Evolutionary conservation across 2,888 invertebrate genomes (phyloP).

Genomic region (Eudasyphora cyanicolor): DNA sequence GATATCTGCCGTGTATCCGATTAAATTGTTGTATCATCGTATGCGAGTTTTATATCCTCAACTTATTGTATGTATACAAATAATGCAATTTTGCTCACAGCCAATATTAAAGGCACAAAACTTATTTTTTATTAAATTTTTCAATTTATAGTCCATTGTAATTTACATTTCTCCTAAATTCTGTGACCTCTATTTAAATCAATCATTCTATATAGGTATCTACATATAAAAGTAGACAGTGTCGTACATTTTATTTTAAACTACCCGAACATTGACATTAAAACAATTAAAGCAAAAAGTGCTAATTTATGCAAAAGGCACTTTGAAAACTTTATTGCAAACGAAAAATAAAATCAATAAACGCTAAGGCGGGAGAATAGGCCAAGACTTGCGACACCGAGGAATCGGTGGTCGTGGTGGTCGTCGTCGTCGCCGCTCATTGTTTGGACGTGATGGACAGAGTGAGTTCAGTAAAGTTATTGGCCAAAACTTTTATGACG

Average conservation of each 20-base stretch:
- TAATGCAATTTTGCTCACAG: too few species aligned
- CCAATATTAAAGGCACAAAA: too few species aligned
- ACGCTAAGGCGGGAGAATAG: not conserved
- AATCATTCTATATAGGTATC: too few species aligned
- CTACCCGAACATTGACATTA: slow-evolving; percentile 11
- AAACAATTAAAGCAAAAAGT: slow-evolving; percentile 42
- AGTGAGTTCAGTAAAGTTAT: not conserved
- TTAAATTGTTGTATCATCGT: too few species aligned
- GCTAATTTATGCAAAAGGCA: slow-evolving; percentile 45
- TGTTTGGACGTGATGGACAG: not conserved
- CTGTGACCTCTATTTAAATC: too few species aligned
- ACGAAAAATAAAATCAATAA: slow-evolving; percentile 52
- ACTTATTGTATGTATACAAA: too few species aligned
- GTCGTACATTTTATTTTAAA: slow-evolving; percentile 14
- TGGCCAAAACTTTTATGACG: slow-evolving; percentile 41
- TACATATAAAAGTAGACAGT: not conserved
- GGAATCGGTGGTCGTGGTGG: not conserved
- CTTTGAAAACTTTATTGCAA: slow-evolving; percentile 12
- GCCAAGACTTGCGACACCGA: not conserved
- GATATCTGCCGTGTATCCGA: too few species aligned
- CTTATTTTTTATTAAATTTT: too few species aligned
- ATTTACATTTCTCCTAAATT: too few species aligned
- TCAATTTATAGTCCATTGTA: too few species aligned
- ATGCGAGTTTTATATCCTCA: too few species aligned
- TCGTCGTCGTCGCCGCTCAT: too few species aligned